Evolutionary conservation across 2,888 invertebrate genomes (phyloP), one percentile per base, ranked within the genome.

Genomic region (Megamerina dolium): DNA sequence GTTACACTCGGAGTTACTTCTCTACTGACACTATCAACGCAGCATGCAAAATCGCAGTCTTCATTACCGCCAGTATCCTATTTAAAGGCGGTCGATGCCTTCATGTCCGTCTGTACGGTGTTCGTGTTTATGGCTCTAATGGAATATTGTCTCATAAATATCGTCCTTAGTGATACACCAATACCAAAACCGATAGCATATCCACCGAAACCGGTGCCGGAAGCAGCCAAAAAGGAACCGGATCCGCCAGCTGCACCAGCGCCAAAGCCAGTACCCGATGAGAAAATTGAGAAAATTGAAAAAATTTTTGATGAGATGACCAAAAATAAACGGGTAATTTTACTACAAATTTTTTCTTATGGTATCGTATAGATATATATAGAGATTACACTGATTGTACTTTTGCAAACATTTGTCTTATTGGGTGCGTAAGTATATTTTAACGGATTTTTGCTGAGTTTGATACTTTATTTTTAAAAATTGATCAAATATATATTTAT

Each of bases 101-200:
- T 91, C 64, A 92, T 92, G 91, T 90, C 90, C 13, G 87, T 87
- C 16, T 92, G 91, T 67, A 91, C 91, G 38, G 79, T 91, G 46
- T 91, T 92, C 71, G 91, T 92, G 61, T 92, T 92, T 65, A 87
- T 92, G 87, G 91, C 91, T 1, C 70, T 92, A 38, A 92, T 92
- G 91, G 91, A 92, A 66, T 92, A 91, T 65, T 91, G 90, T 56
- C 72, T 91, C 51, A 90, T 92, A 20, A 91, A 91, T 64, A 89
- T 72, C 48, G 72, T 72, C 19, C 54, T 72, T 2, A 70, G 71
- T 23, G 71, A 72, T 46, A 68, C 70, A 27, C 66, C 68, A 26
- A 64, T 70, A 52, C 72, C 72, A 2, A 72, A 72, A 46, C 69
- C 70, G 2, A 65, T 63, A 40, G 63, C 66, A 6, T 66, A 64